phyloP scores from a whole-genome alignment of 2,797 vertebrate genomes.

The Schizopygopsis malacanthus region DNA sequence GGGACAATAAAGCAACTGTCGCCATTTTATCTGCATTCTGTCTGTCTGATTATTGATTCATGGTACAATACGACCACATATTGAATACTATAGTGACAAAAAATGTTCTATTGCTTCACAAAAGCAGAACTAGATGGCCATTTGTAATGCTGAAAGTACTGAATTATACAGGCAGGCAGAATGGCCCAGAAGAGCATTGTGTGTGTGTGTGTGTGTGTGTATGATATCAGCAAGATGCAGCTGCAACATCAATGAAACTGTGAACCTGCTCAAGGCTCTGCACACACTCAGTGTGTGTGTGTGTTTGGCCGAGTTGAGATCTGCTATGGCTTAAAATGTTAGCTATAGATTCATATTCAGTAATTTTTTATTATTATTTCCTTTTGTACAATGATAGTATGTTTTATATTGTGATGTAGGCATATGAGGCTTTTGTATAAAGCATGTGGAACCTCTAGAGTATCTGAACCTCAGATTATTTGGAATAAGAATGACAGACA shows the following conservation, averaged over 20 bases:
- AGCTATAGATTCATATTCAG: neutral
- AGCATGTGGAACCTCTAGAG: neutral
- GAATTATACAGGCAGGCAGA: conserved; percentile 36
- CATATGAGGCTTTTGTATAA: neutral
- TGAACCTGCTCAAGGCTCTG: conserved; percentile 49
- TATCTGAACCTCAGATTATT: neutral
- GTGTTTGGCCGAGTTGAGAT: neutral
- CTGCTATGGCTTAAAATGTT: neutral
- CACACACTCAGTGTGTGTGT: conserved; percentile 6
- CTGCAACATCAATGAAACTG: conserved; percentile 52
- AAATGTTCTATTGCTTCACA: conserved; percentile 42
- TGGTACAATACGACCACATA: neutral
- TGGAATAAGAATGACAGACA: neutral
- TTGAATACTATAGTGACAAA: conserved; percentile 38
- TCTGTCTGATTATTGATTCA: conserved; percentile 34
- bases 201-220: conserved; percentile 25
- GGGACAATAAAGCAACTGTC: conserved; percentile 3
- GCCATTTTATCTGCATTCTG: conserved; percentile 15
- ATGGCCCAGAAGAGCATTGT: neutral
- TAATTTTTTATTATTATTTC: neutral
- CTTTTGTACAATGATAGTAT: neutral
- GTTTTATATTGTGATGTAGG: neutral
- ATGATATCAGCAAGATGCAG: conserved; percentile 51
- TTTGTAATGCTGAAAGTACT: conserved; percentile 41
- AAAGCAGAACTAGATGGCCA: conserved; percentile 33